phyloP scores from a whole-genome alignment of 1,140 invertebrate genomes.

The Oppia nitens region DNA sequence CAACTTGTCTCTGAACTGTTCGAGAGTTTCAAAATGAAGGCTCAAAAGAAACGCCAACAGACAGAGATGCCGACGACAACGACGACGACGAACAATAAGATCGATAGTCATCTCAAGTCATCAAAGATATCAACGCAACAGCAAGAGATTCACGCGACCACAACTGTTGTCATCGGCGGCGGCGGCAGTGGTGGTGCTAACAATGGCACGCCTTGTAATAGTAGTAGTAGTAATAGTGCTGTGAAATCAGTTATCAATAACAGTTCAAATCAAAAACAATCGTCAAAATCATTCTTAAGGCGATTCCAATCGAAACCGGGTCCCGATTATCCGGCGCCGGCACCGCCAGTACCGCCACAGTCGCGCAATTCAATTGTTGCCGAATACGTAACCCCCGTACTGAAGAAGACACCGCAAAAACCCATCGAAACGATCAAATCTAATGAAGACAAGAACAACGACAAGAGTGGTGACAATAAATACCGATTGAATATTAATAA shows the following conservation, averaged over 20 bases:
- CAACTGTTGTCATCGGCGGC: no score
- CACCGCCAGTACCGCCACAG: constrained; percentile 33
- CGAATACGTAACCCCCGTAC: constrained; percentile 13
- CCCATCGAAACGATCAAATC: constrained; percentile 14
- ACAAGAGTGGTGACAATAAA: constrained; percentile 3
- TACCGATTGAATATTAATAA: neutral
- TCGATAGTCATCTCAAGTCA: no score
- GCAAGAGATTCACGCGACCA: no score
- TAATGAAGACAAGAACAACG: neutral
- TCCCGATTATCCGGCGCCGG: constrained; percentile 26
- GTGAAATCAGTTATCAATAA: neutral
- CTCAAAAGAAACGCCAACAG: constrained; percentile 15
- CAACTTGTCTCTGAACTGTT: constrained; percentile 6
- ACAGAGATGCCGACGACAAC: neutral
- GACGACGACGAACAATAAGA: no score
- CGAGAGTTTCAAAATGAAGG: constrained; percentile 15
- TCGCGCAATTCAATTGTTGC: neutral
- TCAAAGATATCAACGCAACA: no score
- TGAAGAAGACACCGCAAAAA: constrained; percentile 14
- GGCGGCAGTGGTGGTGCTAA: no score
- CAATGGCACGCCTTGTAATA: neutral
- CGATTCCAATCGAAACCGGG: constrained; percentile 14
- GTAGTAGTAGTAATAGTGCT: neutral
- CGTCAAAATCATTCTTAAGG: neutral
- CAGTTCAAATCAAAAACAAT: neutral